Percentiles rank a stretch among this genome's conserved stretches.
phyloP scores from a whole-genome alignment of 2,888 invertebrate genomes.

The Petrophora chlorosata region DNA sequence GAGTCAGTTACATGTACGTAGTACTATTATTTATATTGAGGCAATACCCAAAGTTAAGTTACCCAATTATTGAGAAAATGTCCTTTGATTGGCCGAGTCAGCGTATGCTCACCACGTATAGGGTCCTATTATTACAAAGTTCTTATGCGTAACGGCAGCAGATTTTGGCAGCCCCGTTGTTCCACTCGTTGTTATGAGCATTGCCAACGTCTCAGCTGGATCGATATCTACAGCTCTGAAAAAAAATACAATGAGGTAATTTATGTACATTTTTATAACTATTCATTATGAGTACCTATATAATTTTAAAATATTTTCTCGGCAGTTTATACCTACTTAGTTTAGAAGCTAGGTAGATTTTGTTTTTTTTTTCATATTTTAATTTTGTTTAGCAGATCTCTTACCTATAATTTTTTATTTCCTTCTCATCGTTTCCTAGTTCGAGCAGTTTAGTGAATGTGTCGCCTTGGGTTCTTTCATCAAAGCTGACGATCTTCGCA shows the following conservation, averaged over 20 bases:
- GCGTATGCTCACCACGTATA: slow-evolving; percentile 40
- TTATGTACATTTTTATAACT: not conserved
- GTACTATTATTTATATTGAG: too few relatives aligned
- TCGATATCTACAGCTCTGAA: slow-evolving; percentile 46
- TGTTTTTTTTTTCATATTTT: too few relatives aligned
- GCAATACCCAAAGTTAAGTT: too few relatives aligned
- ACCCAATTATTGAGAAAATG: too few relatives aligned
- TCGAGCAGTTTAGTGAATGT: slow-evolving; percentile 50
- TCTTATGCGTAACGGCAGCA: slow-evolving; percentile 38
- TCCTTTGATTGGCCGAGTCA: too few relatives aligned
- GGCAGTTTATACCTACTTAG: too few relatives aligned
- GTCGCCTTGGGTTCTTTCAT: slow-evolving; percentile 48
- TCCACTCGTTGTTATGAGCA: slow-evolving; percentile 43
- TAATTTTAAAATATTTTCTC: too few relatives aligned
- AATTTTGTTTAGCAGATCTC: too few relatives aligned
- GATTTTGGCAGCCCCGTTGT: slow-evolving; percentile 45
- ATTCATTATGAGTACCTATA: too few relatives aligned
- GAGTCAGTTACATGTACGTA: not conserved
- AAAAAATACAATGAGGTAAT: not conserved
- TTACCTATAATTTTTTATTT: slow-evolving; percentile 49
- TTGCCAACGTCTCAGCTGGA: slow-evolving; percentile 36
- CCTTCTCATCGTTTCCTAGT: slow-evolving; percentile 35
- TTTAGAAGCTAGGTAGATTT: too few relatives aligned
- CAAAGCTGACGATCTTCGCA: slow-evolving; percentile 52
- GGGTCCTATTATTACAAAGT: slow-evolving; percentile 16